These are phyloP conservation scores for Thamnaconus septentrionalis DNA, from an alignment of 2,113 vertebrate genomes.

Conservation along the genomic window DNA sequence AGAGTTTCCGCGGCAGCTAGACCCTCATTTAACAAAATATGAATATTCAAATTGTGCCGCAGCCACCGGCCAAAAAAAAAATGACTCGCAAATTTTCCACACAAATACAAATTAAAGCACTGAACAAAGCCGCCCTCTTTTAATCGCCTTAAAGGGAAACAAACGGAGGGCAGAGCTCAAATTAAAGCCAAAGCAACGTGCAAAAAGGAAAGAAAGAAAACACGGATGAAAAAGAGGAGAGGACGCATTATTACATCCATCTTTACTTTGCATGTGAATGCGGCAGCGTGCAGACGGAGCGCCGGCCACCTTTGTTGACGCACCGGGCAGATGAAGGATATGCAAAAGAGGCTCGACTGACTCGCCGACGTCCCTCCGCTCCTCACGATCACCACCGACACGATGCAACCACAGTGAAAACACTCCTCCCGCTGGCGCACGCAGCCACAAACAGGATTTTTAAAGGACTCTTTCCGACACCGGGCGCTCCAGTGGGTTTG, in stretches of 20 bases:
- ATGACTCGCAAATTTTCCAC: conserved; percentile 40
- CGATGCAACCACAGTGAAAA: conserved; percentile 81
- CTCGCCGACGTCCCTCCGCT: conserved; percentile 76
- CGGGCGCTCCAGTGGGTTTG: too few relatives aligned
- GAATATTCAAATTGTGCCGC: conserved; percentile 36
- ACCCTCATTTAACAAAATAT: conserved; percentile 41
- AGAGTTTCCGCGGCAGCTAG: conserved; percentile 34
- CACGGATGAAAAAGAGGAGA: conserved; percentile 18
- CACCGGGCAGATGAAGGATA: conserved; percentile 90
- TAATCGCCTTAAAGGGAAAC: conserved; percentile 36
- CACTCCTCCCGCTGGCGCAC: too few relatives aligned
- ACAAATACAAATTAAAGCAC: conserved; percentile 45
- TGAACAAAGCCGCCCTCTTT: conserved; percentile 3
- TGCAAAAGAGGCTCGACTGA: conserved; percentile 84
- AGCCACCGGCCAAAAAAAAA: conserved; percentile 14
- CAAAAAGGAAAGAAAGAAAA: conserved; percentile 40
- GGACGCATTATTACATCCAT: conserved; percentile 66
- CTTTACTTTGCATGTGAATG: conserved; percentile 79
- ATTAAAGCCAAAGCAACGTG: conserved; percentile 54
- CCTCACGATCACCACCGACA: too few relatives aligned
- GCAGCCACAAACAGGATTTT: too few relatives aligned
- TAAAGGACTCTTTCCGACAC: too few relatives aligned
- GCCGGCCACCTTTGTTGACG: conserved; percentile 81
- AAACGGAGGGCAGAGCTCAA: conserved; percentile 27
- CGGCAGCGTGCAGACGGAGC: conserved; percentile 75